Conservation (phyloP, 2,113 vertebrate genomes). For the Heptranchias perlo region DNA sequence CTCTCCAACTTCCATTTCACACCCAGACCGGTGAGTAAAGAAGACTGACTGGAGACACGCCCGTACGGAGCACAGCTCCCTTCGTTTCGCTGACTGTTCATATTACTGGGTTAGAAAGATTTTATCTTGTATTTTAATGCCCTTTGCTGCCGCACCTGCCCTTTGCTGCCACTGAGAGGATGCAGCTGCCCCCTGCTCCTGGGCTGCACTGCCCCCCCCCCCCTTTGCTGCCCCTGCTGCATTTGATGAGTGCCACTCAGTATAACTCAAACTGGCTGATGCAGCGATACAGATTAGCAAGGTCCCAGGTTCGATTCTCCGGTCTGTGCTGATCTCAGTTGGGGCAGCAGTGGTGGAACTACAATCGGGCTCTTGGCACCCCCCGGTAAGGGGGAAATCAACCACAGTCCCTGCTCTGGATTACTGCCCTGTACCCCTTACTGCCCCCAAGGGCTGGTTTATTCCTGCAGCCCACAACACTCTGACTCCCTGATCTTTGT, state of each 20-base stretch:
- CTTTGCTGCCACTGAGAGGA: background rate
- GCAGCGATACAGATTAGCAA: background rate
- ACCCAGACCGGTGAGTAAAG: slow-evolving; percentile 79
- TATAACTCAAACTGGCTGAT: background rate
- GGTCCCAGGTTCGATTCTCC: background rate
- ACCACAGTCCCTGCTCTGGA: background rate
- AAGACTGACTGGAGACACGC: background rate
- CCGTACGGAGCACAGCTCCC: background rate
- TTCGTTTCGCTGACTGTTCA: background rate
- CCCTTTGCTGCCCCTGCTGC: background rate
- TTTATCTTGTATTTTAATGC: background rate
- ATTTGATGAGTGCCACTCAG: background rate
- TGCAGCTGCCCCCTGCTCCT: background rate
- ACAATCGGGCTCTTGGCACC: background rate
- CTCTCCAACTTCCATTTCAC: slow-evolving; percentile 95
- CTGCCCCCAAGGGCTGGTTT: background rate
- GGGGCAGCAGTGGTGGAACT: background rate
- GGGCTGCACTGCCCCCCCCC: background rate
- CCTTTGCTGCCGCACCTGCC: background rate
- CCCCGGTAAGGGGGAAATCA: background rate
- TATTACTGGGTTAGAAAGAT: background rate
- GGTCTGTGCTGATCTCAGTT: background rate
- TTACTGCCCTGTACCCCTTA: background rate
- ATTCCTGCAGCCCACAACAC: background rate
- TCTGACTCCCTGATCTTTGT: background rate